Conservation (phyloP, 2,797 vertebrate genomes). For the Pteronotus mesoamericanus region DNA sequence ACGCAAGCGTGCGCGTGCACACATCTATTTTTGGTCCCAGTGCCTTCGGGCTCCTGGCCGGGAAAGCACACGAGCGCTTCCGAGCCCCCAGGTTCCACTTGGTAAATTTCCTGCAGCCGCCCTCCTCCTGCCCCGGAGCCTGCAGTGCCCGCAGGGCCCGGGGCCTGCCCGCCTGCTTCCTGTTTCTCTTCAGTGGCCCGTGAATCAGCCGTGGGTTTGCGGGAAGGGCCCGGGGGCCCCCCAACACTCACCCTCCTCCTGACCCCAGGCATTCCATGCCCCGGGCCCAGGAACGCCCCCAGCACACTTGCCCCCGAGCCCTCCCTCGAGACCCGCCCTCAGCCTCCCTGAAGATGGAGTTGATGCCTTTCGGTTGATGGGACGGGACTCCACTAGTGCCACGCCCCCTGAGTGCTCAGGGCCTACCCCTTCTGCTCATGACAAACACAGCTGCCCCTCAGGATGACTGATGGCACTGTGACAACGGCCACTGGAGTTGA, state of each 20-base stretch:
- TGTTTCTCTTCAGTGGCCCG: not conserved
- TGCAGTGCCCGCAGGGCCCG: no score
- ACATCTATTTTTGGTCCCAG: slow-evolving; percentile 44
- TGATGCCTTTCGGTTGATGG: not conserved
- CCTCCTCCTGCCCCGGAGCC: not conserved
- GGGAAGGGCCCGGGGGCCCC: not conserved
- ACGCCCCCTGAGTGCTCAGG: slow-evolving; percentile 37
- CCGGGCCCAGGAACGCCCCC: no score
- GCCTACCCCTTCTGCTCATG: slow-evolving; percentile 40
- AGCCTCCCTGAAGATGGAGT: not conserved
- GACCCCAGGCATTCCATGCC: no score
- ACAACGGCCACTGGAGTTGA: no score
- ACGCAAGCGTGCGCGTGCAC: not conserved
- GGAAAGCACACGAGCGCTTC: slow-evolving; percentile 40
- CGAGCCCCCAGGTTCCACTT: not conserved
- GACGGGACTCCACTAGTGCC: not conserved
- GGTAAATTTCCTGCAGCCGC: slow-evolving; percentile 57
- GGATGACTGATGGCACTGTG: slow-evolving; percentile 49
- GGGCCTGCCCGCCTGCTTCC: not conserved
- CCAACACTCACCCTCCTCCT: not conserved
- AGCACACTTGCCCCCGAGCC: not conserved
- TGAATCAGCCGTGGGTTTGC: not conserved
- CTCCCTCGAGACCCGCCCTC: not conserved
- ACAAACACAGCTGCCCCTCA: slow-evolving; percentile 57
- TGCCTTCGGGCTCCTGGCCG: not conserved